Evolutionary conservation across 2,888 invertebrate genomes (phyloP).

Genomic region (Serripes groenlandicus): DNA sequence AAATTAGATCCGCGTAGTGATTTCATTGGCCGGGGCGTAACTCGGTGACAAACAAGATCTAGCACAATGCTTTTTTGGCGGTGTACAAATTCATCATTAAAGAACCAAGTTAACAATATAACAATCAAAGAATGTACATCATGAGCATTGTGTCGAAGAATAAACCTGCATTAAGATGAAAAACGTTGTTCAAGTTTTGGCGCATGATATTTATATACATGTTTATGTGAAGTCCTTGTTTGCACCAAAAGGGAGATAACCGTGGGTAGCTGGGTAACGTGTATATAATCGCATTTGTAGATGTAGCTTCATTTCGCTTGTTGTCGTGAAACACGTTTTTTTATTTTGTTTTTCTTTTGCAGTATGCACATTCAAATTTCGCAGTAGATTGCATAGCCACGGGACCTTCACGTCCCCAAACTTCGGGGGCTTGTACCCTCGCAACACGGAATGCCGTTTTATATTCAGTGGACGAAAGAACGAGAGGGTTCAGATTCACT

Average conservation of each 20-base stretch:
- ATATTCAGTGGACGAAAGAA: constrained; percentile 95
- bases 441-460: constrained; percentile 94
- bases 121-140: too few relatives aligned
- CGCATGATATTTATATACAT: too few relatives aligned
- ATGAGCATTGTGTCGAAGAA: too few relatives aligned
- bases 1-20: too few relatives aligned
- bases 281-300: not conserved
- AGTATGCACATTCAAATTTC: constrained; percentile 90
- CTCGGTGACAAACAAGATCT: too few relatives aligned
- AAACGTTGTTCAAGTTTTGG: too few relatives aligned
- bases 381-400: constrained; percentile 71
- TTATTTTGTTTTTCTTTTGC: constrained; percentile 70
- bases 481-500: constrained; percentile 94
- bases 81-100: too few relatives aligned
- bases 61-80: too few relatives aligned
- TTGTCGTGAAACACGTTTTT: constrained; percentile 47
- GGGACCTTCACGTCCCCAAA: constrained; percentile 95
- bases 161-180: too few relatives aligned
- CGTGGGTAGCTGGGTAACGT: not conserved
- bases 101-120: too few relatives aligned
- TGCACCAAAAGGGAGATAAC: not conserved
- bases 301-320: constrained; percentile 44
- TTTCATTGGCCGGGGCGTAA: too few relatives aligned
- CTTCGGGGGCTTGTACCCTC: constrained; percentile 94
- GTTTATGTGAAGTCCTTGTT: not conserved